Base-by-base conservation (phyloP, 2,888 invertebrate genomes). In the Crioceris asparagi region DNA sequence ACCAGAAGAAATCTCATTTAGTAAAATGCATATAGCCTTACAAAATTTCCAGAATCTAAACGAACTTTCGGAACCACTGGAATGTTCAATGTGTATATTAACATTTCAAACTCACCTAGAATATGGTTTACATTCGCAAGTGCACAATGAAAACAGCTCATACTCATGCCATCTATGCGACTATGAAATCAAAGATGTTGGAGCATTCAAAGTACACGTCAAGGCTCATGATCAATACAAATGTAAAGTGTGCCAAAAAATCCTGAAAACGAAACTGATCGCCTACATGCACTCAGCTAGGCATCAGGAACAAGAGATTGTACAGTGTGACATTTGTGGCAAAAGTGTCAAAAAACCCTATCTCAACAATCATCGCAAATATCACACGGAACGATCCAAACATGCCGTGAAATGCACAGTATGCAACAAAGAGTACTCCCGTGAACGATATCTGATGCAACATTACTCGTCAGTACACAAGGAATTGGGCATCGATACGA, bases 31-130 rank as follows among this genome's bases (percentile, higher is more conserved):
- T n/a, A n/a, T n/a, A n/a, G n/a, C n/a, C n/a, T n/a, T n/a, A n/a
- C n/a, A 43, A 21, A 43, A 43, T 35, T 40, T 43, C 15, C 32
- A 38, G n/a, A 43, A 40, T 17, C 36, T 43, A 11, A 43, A 40
- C 32, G 43, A 38, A 43, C 38, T 43, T 6, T 36, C 38, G 1
- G 49, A 52, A 6, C 63, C 66, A 3, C 68, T 72, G 27, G 65
- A 68, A 30, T 74, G 73, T 41, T 68, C 69, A 38, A 40, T 68
- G 36, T 74, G 74, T 27, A 67, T 69, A 2, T 67, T 70, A 42
- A 59, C 68, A 4, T 73, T 70, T 42, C 68, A 67, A 11, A 52
- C 50, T 21, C 53, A 57, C 34, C 44, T 60, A 15, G 59, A 54
- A 4, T 59, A 56, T 38, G 60, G 59, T 2, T 37, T 59, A n/a